Evolutionary conservation across 2,888 invertebrate species (phyloP).

Genomic region (Coenonympha arcania): DNA sequence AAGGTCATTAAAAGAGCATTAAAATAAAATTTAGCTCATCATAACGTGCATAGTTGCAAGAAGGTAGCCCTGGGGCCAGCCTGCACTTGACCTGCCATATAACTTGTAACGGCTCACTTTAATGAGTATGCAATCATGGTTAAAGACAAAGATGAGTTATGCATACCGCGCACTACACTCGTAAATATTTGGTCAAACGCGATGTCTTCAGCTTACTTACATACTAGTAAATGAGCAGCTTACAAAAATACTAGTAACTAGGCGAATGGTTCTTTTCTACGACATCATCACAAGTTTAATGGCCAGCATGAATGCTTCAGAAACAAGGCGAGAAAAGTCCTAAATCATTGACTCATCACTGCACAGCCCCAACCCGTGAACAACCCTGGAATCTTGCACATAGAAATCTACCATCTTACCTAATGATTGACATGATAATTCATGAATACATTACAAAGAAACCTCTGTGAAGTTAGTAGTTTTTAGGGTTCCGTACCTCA

Average conservation of each 20-base stretch:
- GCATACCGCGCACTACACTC: neutral
- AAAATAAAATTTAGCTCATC: neutral
- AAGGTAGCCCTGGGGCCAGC: neutral
- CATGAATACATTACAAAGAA: too few species aligned
- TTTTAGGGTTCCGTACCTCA: too few species aligned
- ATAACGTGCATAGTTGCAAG: neutral
- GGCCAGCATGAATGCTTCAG: too few species aligned
- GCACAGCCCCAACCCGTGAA: too few species aligned
- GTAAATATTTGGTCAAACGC: conserved; percentile 1
- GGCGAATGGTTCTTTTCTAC: too few species aligned
- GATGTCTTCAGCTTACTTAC: neutral
- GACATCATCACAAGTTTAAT: too few species aligned
- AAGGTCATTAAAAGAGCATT: neutral
- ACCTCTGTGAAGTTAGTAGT: too few species aligned
- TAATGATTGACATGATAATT: too few species aligned
- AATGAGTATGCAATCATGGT: conserved; percentile 12
- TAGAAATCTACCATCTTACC: too few species aligned
- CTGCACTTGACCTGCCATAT: conserved; percentile 9
- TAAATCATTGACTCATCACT: too few species aligned
- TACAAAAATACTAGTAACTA: neutral
- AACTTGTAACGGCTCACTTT: conserved; percentile 23
- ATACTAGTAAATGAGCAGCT: neutral
- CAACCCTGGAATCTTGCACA: too few species aligned
- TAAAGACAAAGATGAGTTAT: conserved; percentile 5
- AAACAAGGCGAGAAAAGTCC: too few species aligned